Conservation (phyloP, 2,113 vertebrate genomes). For the Pavo muticus region DNA sequence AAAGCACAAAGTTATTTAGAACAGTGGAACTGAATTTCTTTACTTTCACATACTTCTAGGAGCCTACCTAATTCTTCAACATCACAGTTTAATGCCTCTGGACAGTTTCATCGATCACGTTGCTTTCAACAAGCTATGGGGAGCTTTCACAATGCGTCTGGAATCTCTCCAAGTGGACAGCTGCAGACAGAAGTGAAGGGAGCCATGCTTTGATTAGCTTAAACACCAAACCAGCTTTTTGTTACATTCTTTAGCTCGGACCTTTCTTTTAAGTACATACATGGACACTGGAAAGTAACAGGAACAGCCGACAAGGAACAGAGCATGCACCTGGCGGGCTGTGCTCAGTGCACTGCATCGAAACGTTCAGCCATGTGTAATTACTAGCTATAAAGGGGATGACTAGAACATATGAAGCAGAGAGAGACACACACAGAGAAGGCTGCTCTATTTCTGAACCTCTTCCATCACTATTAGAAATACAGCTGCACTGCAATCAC, state of each 20-base stretch:
- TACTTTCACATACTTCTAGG: not conserved
- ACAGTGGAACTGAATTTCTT: not conserved
- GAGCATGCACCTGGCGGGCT: not conserved
- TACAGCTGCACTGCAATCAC: not conserved
- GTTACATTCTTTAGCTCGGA: not conserved
- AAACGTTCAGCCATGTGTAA: not conserved
- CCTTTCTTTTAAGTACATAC: not conserved
- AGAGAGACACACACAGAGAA: not conserved
- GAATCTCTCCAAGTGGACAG: not conserved
- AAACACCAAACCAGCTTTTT: not conserved
- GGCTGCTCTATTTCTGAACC: not conserved
- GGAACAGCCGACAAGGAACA: not conserved
- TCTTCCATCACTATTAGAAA: not conserved
- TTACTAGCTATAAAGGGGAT: not conserved
- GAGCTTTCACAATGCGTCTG: not conserved
- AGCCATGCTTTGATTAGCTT: not conserved
- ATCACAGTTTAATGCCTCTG: not conserved
- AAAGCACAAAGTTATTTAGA: not conserved
- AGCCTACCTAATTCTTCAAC: not conserved
- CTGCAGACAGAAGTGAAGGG: not conserved
- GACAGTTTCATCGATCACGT: not conserved
- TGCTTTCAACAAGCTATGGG: not conserved
- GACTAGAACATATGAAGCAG: not conserved
- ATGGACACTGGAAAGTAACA: not conserved
- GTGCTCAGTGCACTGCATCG: not conserved